Conservation (phyloP, 2,113 vertebrate genomes). For the Nesogale talazaci region DNA sequence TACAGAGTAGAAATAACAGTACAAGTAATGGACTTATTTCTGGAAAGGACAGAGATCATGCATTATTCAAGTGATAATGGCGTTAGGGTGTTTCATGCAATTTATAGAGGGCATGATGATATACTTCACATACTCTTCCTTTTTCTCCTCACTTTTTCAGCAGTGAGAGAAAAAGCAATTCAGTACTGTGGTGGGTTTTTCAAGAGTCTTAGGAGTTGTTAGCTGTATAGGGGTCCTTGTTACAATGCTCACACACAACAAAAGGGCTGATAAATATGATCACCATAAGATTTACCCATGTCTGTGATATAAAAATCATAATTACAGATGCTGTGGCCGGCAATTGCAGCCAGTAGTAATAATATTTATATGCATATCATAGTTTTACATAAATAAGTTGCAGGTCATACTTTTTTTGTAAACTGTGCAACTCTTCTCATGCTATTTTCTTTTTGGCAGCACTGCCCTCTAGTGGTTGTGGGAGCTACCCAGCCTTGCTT, state of each 20-base stretch:
- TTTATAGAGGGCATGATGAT: not conserved
- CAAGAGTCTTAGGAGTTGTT: conserved; percentile 38
- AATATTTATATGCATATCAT: no score
- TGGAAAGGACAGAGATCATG: not conserved
- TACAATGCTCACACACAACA: not conserved
- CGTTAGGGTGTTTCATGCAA: conserved; percentile 9
- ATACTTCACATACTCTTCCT: not conserved
- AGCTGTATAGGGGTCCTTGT: conserved; percentile 9
- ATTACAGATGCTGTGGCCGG: conserved; percentile 16
- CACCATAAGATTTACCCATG: conserved; percentile 1
- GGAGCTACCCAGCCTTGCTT: no score
- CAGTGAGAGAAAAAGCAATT: not conserved
- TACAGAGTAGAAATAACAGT: not conserved
- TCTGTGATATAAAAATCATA: conserved; percentile 43
- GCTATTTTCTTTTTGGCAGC: no score
- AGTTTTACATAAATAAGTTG: not conserved
- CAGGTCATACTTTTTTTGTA: not conserved
- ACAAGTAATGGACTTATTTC: not conserved
- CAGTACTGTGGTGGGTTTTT: conserved; percentile 15
- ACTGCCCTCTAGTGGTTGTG: no score
- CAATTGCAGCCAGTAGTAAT: not conserved
- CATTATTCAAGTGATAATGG: conserved; percentile 39
- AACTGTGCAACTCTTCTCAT: not conserved
- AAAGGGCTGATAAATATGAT: conserved; percentile 46
- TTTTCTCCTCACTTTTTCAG: conserved; percentile 32